Evolutionary conservation across 2,797 vertebrate genomes (phyloP), one percentile per base, ranked within the genome.

Genomic region (Amphiprion clarkii): DNA sequence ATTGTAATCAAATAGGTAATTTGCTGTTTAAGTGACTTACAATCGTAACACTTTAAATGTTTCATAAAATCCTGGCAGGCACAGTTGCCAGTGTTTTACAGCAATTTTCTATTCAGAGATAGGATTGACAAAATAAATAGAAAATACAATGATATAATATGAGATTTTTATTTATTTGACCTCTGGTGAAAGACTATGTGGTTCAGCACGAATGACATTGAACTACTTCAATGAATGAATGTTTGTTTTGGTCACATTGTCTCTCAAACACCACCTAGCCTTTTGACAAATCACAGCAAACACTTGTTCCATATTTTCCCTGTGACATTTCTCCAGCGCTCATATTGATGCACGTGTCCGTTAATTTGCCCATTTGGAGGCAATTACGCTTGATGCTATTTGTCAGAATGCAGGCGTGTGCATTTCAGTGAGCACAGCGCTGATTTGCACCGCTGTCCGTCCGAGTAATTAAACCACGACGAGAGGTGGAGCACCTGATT

Each of bases 401-500:
- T 72, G 83, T 91, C 89, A 87, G 79, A 65, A 84, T 58, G 78
- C 86, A 17, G 79, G 25, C 61, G 25, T 67, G 68, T 52, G 65
- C 81, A 25, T 88, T 87, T 88, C 51, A 46, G 67, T 2, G 60
- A 33, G 60, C 4, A 23, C 6, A 19, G 46, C 12, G 53, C 69
- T 77, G 88, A 89, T 91, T 89, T 86, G 82, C 78, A n/a, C 76
- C 0, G 44, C 85, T 61, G 81, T 84, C 85, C 58, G 63, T 91
- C 78, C n/a, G 76, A 69, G 82, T 90, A 91, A 93, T 93, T 92
- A 88, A 91, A 92, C 78, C 68, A 33, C 78, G 54, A 59, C 5
- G 23, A 74, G 82, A 85, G 75, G 73, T 75, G 76, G 74, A 67
- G 85, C 78, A 51, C 27, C 48, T 72, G 77, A 89, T 88, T 88